phyloP scores from a whole-genome alignment of 2,888 invertebrate species.

The Drosophila glabriapex region DNA sequence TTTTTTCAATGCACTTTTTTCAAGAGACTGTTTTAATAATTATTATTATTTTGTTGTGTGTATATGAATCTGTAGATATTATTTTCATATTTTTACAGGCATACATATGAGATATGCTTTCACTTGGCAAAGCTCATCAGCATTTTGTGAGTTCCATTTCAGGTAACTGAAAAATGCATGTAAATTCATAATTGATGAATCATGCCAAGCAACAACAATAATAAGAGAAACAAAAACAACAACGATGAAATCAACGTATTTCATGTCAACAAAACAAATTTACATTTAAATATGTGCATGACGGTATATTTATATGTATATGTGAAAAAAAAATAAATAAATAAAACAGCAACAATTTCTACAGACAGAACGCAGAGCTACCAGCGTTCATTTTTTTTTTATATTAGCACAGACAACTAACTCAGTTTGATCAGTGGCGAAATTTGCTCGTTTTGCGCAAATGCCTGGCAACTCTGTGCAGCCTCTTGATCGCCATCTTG shows the following conservation, averaged over 20 bases:
- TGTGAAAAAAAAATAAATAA: slow-evolving; percentile 26
- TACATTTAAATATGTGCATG: slow-evolving; percentile 8
- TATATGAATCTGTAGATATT: neutral
- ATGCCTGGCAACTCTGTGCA: slow-evolving; percentile 23
- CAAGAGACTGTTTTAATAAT: neutral
- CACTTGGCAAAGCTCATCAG: slow-evolving; percentile 1
- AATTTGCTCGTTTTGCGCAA: neutral
- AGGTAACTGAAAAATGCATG: slow-evolving; percentile 33
- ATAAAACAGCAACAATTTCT: slow-evolving; percentile 8
- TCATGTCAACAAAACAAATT: slow-evolving; percentile 27
- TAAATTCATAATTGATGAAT: slow-evolving; percentile 64
- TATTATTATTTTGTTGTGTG: neutral
- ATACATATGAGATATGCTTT: neutral
- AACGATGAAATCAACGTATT: slow-evolving; percentile 14
- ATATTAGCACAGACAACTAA: slow-evolving; percentile 7
- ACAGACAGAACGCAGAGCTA: slow-evolving; percentile 1
- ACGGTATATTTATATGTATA: neutral
- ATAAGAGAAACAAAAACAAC: slow-evolving; percentile 7
- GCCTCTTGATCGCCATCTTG: slow-evolving; percentile 50
- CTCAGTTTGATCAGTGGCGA: neutral
- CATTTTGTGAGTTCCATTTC: slow-evolving; percentile 16
- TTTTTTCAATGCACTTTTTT: neutral
- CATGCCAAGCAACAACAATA: slow-evolving; percentile 38
- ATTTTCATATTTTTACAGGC: neutral
- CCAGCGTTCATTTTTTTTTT: neutral